Percentiles rank a stretch among this genome's conserved stretches.
phyloP scores from a whole-genome alignment of 2,113 vertebrate species.

The Porphyrio hochstetteri region DNA sequence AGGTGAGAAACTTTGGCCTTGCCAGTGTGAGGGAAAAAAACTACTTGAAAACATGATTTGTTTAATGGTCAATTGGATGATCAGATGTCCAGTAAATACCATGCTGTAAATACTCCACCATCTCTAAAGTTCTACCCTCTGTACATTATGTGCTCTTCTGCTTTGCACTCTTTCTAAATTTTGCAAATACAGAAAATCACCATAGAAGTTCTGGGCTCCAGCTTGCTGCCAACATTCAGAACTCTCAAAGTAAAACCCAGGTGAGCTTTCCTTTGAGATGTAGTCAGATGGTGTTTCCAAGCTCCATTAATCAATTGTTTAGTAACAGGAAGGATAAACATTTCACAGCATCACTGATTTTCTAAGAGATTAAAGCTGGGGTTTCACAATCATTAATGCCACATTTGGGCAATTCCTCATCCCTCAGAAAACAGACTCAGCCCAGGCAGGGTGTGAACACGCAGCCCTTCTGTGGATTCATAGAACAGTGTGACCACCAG shows the following conservation, averaged over 20 bases:
- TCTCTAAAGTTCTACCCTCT: neutral
- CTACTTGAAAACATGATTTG: neutral
- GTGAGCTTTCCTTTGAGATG: neutral
- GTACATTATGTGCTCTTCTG: neutral
- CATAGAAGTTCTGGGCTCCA: neutral
- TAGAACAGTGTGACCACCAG: neutral
- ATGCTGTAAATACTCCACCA: neutral
- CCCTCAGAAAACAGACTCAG: neutral
- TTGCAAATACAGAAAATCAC: neutral
- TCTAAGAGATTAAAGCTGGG: neutral
- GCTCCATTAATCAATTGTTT: neutral
- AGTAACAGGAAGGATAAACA: neutral
- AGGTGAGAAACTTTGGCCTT: neutral
- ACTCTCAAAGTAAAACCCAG: neutral
- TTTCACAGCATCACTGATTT: neutral
- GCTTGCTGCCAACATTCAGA: neutral
- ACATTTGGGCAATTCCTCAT: neutral
- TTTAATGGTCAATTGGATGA: neutral
- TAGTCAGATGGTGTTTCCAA: neutral
- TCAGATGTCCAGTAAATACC: neutral
- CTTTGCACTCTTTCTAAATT: neutral
- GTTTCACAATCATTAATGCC: slow-evolving; percentile 8
- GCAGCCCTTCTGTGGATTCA: neutral
- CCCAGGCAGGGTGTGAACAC: neutral
- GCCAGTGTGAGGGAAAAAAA: neutral